Evolutionary conservation across 2,113 vertebrate genomes (phyloP).

Genomic region (Saimiri boliviensis): DNA sequence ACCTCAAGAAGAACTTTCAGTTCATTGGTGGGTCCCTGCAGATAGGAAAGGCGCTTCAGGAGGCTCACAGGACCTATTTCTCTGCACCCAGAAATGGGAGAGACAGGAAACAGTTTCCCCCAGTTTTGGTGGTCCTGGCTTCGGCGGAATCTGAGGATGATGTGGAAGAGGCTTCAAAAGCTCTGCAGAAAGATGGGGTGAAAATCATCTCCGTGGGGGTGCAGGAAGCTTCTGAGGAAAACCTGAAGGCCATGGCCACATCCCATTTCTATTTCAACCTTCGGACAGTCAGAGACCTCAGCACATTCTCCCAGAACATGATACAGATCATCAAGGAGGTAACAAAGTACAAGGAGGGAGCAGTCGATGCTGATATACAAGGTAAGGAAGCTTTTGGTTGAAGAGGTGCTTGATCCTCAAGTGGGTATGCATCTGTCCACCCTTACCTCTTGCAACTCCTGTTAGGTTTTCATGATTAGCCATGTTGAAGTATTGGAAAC

Average conservation of each 20-base stretch:
- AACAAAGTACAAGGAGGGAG: not conserved
- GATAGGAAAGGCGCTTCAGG: constrained; percentile 71
- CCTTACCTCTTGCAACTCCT: not conserved
- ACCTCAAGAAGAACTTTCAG: constrained; percentile 74
- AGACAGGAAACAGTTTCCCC: constrained; percentile 74
- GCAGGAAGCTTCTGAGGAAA: constrained; percentile 39
- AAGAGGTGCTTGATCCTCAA: not conserved
- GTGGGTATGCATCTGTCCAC: not conserved
- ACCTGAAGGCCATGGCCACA: constrained; percentile 78
- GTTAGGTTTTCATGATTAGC: not conserved
- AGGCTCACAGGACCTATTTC: constrained; percentile 70
- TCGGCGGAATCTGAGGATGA: constrained; percentile 78
- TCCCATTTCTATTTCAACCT: constrained; percentile 62
- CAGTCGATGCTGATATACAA: not conserved
- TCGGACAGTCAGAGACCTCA: constrained; percentile 56
- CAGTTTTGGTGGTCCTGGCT: constrained; percentile 78
- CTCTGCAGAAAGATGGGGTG: constrained; percentile 73
- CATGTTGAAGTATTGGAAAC: not conserved
- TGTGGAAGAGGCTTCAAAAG: constrained; percentile 47
- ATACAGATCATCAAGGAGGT: constrained; percentile 65
- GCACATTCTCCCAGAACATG: constrained; percentile 69
- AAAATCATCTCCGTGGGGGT: constrained; percentile 77
- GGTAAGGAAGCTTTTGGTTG: constrained; percentile 21
- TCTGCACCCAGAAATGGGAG: constrained; percentile 30
- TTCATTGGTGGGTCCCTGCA: constrained; percentile 69